Evolutionary conservation across 2,888 invertebrate species (phyloP), one percentile per base, ranked within the genome.

Genomic region (Drosophila anomelani): DNA sequence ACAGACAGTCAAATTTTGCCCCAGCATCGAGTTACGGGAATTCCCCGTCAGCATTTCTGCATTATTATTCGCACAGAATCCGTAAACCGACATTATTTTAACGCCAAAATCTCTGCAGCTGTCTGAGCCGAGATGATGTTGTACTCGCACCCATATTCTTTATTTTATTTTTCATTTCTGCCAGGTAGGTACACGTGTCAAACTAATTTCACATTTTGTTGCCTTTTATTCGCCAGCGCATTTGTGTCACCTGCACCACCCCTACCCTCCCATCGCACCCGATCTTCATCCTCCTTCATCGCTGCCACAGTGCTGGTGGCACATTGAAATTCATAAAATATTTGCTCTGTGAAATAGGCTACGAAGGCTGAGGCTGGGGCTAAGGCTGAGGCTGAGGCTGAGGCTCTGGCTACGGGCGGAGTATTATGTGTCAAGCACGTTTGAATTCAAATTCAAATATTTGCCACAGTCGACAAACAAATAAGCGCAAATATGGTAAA

Each of bases 371-470:
- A 53, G 74, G 56, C 79, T 82, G 15, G 1, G 4, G 23, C 23
- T 20, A 57, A 56, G 73, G 68, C 72, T 54, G 69, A 56, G 73
- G 68, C 72, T 54, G 69, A 12, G 46, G n/a, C 47, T 29, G 10
- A 36, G 72, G 63, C 71, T 51, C 66, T 56, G 68, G 57, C 85
- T 86, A 63, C 61, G 74, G 84, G 79, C 88, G 55, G 60, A 70
- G 87, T 84, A 88, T 85, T 85, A 85, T 86, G 84, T 88, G 84
- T 85, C 87, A 85, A 85, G 84, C 87, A 85, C 88, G 89, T 88
- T 85, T 86, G 89, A 86, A 88, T 85, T 88, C 84, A 88, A 85
- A 85, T 86, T 85, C 87, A 88, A 85, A 85, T 85, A 85, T 85
- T 85, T 85, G 81, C 87, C 76, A 88, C 70, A 67, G 88, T 75